These are phyloP conservation scores for Mythimna loreyi DNA, from an alignment of 2,888 invertebrate species.

Conservation along the genomic window DNA sequence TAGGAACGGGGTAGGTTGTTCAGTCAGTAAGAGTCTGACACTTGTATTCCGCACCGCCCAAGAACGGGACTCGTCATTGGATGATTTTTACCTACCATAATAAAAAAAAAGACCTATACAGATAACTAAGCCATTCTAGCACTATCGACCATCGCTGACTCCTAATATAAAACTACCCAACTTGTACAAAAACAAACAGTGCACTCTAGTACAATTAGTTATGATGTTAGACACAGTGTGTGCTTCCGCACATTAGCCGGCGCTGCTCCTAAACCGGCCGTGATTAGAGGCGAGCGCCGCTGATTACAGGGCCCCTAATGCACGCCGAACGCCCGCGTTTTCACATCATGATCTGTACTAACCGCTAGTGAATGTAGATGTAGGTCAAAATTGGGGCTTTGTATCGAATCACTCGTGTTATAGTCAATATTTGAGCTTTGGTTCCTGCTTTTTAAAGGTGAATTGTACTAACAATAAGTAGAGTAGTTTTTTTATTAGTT, in stretches of 20 bases:
- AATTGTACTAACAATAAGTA: too few relatives aligned
- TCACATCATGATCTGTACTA: conserved; percentile 60
- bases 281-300: conserved; percentile 68
- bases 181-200: too few relatives aligned
- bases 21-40: too few relatives aligned
- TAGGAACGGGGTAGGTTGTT: too few relatives aligned
- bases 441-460: not conserved
- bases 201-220: conserved; percentile 2
- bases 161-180: too few relatives aligned
- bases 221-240: conserved; percentile 39
- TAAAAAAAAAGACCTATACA: too few relatives aligned
- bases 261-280: conserved; percentile 42
- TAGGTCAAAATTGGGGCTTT: conserved; percentile 12
- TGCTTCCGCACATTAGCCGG: conserved; percentile 58
- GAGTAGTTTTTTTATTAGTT: too few relatives aligned
- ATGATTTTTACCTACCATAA: too few relatives aligned
- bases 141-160: too few relatives aligned
- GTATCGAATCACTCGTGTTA: not conserved
- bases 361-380: conserved; percentile 20
- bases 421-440: not conserved
- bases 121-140: too few relatives aligned
- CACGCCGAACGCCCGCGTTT: conserved; percentile 55
- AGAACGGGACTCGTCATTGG: too few relatives aligned
- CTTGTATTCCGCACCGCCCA: too few relatives aligned
- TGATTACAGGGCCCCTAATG: conserved; percentile 79